Base-by-base conservation (phyloP, 2,888 invertebrate species). In the Netelia virgata region DNA sequence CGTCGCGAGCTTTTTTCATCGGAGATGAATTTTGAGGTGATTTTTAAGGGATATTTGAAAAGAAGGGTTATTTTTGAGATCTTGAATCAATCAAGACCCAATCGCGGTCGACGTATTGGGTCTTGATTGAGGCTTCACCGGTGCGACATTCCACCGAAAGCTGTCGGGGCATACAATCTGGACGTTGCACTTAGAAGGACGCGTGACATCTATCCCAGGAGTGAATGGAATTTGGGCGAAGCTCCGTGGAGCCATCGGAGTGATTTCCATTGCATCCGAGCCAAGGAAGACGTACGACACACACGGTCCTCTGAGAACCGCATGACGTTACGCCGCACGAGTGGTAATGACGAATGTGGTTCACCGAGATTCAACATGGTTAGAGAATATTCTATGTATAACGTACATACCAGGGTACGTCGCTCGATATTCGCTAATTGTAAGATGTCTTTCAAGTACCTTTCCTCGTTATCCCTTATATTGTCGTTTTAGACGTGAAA, bases 261-360 rank as follows among this genome's bases (percentile, higher is more conserved):
- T n/a, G 79, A 72, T 66, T 66, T 72, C 72, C 73, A 83, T 88
- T 83, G 88, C 87, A 89, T 86, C 86, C 83, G 86, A 86, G 86
- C 84, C 88, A 89, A 88, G 90, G 88, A 89, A 89, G 89, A 89
- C 85, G 85, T 87, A 89, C 86, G 89, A 83, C 78, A 73, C 23
- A 36, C 28, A 47, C 20, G 68, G 81, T 70, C 82, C 83, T 78
- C 73, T 57, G 78, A 86, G 75, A 81, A 82, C 75, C 64, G 80
- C 78, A 80, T 76, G 81, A 82, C 86, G 74, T 86, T 79, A 81
- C 77, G 70, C 79, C 80, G 80, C 84, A 80, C 41, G 72, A 66
- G 55, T 53, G 63, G 66, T 87, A 89, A 88, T 89, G 88, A 89
- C 85, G 85, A 89, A 89, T 88, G 86, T 85, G 85, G 75, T 75